phyloP scores from a whole-genome alignment of 2,888 invertebrate species.

The Rugalucina vietnamica region DNA sequence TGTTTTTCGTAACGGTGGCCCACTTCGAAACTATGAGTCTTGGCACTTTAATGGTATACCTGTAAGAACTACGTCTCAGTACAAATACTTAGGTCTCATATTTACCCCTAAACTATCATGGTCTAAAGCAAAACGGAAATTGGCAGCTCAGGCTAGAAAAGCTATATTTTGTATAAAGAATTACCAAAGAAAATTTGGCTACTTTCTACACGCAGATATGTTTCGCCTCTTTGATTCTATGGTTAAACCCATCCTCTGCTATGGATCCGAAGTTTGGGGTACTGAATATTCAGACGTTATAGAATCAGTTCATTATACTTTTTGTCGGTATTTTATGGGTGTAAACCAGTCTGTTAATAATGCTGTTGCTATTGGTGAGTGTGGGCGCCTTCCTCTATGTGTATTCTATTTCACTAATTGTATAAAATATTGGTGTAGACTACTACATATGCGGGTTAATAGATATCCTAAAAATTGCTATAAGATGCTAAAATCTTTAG shows the following conservation, averaged over 20 bases:
- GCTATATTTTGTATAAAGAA: conserved; percentile 1
- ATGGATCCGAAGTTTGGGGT: conserved; percentile 9
- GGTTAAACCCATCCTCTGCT: conserved; percentile 18
- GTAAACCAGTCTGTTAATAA: conserved; percentile 24
- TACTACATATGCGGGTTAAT: conserved; percentile 1
- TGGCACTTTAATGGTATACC: conserved; percentile 7
- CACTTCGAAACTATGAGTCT: neutral
- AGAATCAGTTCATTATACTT: conserved; percentile 27
- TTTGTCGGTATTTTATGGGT: conserved; percentile 27
- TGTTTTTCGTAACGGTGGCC: conserved; percentile 9
- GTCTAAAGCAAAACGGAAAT: neutral
- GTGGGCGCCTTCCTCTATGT: conserved; percentile 21
- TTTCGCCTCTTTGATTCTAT: conserved; percentile 14
- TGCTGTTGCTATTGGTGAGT: conserved; percentile 30
- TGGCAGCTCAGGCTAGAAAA: conserved; percentile 9
- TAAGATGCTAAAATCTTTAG: neutral
- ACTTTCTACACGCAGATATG: neutral
- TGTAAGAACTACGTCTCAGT: neutral
- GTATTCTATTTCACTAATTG: conserved; percentile 5
- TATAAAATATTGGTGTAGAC: conserved; percentile 21
- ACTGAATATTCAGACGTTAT: neutral
- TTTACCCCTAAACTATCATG: conserved; percentile 24
- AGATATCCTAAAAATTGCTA: conserved; percentile 23
- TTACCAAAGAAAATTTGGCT: conserved; percentile 11
- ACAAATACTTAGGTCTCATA: conserved; percentile 9